phyloP scores from a whole-genome alignment of 92 coral and sea anemone species.

The Hydrozoanthus gracilis region DNA sequence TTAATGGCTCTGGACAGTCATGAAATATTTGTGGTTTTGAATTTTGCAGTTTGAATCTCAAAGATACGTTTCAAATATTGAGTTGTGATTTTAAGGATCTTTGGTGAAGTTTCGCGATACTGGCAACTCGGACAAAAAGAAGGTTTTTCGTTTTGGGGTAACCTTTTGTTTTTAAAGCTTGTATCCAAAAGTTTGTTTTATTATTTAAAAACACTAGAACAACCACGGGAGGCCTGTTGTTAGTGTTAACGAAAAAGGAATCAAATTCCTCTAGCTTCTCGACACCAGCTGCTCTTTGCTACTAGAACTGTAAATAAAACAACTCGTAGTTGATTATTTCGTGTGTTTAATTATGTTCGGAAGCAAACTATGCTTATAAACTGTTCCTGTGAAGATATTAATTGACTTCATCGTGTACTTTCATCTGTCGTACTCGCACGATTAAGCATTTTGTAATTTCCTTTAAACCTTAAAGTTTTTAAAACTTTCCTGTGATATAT shows the following conservation, averaged over 20 bases:
- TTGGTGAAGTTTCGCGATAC: background rate
- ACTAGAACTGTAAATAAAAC: constrained; percentile 21
- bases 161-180: background rate
- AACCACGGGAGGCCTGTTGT: constrained; percentile 10
- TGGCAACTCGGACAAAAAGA: background rate
- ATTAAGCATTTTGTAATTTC: constrained; percentile 17
- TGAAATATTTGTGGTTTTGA: constrained; percentile 29
- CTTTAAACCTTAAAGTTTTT: constrained; percentile 5
- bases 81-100: constrained; percentile 1
- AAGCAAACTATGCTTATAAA: constrained; percentile 25
- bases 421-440: constrained; percentile 47
- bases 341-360: constrained; percentile 42
- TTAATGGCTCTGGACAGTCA: constrained; percentile 26
- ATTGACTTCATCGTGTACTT: background rate
- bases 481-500: background rate
- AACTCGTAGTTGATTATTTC: constrained; percentile 23
- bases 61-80: background rate
- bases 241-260: constrained; percentile 10
- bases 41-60: background rate
- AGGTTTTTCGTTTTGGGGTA: background rate
- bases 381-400: constrained; percentile 5
- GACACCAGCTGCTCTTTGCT: constrained; percentile 24
- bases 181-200: constrained; percentile 5
- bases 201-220: background rate
- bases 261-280: constrained; percentile 23